A percentile compares a stretch with the other conserved stretches of the same genome.
These are phyloP conservation scores for Clarias laeviceps DNA, from an alignment of 2,797 vertebrate species.

Conservation along the genomic window DNA sequence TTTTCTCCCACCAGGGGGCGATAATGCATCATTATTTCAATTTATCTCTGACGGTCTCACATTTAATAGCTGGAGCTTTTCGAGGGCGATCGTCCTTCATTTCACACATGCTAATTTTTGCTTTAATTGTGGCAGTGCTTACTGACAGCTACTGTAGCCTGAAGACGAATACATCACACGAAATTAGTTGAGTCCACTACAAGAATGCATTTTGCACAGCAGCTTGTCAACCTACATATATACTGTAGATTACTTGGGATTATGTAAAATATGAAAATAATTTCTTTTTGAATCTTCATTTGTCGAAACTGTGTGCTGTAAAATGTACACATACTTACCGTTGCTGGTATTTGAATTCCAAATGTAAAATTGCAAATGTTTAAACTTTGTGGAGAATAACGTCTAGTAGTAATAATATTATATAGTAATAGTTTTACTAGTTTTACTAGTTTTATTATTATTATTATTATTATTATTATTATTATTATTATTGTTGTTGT, in stretches of 20 bases:
- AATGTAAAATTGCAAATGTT: not conserved
- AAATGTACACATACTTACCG: not conserved
- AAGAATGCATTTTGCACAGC: not conserved
- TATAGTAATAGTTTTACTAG: no score
- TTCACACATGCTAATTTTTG: slow-evolving; percentile 8
- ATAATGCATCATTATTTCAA: slow-evolving; percentile 66
- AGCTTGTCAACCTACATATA: no score
- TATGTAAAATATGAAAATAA: not conserved
- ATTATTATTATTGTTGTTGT: no score
- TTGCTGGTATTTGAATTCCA: not conserved
- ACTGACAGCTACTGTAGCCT: not conserved
- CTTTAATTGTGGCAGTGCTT: not conserved
- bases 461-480: no score
- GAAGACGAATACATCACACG: not conserved
- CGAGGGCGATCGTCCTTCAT: slow-evolving; percentile 8
- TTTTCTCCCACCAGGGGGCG: slow-evolving; percentile 78
- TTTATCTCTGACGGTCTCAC: no score
- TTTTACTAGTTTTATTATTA: no score
- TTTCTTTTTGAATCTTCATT: not conserved
- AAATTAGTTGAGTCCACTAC: not conserved
- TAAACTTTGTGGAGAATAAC: no score
- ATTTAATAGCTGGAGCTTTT: not conserved
- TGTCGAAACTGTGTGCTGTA: not conserved
- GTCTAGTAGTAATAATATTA: no score
- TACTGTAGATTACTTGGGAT: no score